These are phyloP conservation scores for Lacerta bilineata DNA, from an alignment of 2,797 vertebrate species.

Conservation along the genomic window DNA sequence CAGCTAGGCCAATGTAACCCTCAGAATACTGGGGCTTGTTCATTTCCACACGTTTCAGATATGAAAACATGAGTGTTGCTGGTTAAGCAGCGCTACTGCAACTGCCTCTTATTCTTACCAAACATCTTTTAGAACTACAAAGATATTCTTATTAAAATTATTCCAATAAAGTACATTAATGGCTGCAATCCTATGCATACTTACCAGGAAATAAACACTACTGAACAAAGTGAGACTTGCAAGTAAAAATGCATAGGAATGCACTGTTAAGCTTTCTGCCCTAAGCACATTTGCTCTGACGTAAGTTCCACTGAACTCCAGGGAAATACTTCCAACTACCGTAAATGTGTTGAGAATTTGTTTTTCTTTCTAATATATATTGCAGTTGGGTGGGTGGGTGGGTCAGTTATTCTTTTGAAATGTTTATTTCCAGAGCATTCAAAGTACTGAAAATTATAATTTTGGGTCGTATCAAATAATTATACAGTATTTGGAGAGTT, in stretches of 20 bases:
- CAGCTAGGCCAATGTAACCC: constrained; percentile 58
- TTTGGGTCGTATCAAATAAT: background rate
- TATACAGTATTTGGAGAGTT: background rate
- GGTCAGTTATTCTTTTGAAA: constrained; percentile 49
- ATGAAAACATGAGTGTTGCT: constrained; percentile 23
- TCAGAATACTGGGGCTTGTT: constrained; percentile 53
- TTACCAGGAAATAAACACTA: background rate
- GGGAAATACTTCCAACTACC: background rate
- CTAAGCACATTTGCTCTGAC: background rate
- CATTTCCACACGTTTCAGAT: constrained; percentile 25
- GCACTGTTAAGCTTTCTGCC: background rate
- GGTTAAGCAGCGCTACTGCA: constrained; percentile 54
- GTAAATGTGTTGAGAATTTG: constrained; percentile 15
- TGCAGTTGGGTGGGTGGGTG: background rate
- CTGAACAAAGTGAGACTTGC: background rate
- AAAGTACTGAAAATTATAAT: constrained; percentile 42
- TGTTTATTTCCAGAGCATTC: constrained; percentile 46
- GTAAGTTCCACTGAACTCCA: background rate
- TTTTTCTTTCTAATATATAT: constrained; percentile 51
- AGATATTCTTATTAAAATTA: constrained; percentile 15
- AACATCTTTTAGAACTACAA: constrained; percentile 23
- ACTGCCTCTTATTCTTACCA: constrained; percentile 62
- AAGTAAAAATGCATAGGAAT: background rate
- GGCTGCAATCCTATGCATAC: background rate
- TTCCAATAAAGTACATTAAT: background rate